Evolutionary conservation across 2,888 invertebrate species (phyloP).

Genomic region (Calameuta pallipes): DNA sequence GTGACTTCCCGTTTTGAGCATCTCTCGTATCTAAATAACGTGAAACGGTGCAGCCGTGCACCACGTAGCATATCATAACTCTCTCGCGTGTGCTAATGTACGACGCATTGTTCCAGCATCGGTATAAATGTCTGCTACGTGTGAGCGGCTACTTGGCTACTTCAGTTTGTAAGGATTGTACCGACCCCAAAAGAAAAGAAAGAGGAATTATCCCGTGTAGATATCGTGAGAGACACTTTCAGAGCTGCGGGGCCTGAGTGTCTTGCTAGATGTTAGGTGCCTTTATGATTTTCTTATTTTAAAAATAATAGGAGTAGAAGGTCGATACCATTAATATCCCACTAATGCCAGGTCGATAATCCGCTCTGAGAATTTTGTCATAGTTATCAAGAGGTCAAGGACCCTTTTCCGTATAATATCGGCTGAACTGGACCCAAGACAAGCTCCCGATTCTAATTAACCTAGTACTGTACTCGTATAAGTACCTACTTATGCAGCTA

Average conservation of each 20-base stretch:
- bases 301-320: not conserved
- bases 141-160: not conserved
- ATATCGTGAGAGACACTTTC: not conserved
- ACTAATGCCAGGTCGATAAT: not conserved
- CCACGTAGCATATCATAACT: not conserved
- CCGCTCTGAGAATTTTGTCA: not conserved
- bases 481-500: not conserved
- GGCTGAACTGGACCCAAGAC: not conserved
- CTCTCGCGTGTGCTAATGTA: not conserved
- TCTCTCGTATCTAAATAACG: not conserved
- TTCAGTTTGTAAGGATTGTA: not conserved
- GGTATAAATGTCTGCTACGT: not conserved
- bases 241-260: not conserved
- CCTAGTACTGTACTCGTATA: not conserved
- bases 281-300: not conserved
- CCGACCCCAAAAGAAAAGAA: not conserved
- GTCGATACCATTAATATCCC: not conserved
- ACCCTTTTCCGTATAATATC: not conserved
- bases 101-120: not conserved
- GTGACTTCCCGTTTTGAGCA: not conserved
- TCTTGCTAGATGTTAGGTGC: not conserved
- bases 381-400: not conserved
- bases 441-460: not conserved
- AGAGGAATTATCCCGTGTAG: not conserved
- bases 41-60: not conserved